phyloP scores from a whole-genome alignment of 2,113 vertebrate species.

The Xiphorhynchus elegans region DNA sequence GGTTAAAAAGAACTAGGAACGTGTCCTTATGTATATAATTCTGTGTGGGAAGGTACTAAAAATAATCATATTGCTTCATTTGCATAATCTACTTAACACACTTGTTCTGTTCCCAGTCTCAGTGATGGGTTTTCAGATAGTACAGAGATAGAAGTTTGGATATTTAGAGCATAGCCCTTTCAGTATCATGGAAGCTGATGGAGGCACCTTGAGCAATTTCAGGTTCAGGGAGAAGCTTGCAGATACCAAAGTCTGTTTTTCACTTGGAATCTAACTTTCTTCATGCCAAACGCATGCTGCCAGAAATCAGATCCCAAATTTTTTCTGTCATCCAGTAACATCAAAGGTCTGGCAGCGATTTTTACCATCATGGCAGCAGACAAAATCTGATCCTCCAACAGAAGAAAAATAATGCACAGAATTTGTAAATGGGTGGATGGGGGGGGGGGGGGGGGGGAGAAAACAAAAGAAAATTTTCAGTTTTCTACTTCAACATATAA shows the following conservation, averaged over 20 bases:
- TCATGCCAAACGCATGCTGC: neutral
- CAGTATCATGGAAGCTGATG: neutral
- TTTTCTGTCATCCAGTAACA: neutral
- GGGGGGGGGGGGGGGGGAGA: neutral
- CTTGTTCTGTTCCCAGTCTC: neutral
- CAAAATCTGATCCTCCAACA: neutral
- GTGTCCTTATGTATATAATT: neutral
- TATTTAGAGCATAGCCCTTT: neutral
- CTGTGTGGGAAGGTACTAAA: neutral
- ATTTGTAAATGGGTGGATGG: fast-evolving
- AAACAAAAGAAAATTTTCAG: neutral
- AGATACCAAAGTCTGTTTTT: neutral
- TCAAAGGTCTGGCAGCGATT: neutral
- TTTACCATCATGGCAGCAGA: neutral
- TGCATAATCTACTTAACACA: neutral
- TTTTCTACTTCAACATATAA: neutral
- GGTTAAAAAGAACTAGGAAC: neutral
- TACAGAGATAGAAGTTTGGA: neutral
- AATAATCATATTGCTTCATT: neutral
- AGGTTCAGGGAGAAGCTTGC: neutral
- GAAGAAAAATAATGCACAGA: neutral
- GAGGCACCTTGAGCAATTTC: neutral
- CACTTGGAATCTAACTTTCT: neutral
- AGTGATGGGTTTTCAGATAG: neutral
- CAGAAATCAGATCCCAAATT: neutral